Conservation (phyloP, 2,888 invertebrate genomes). For the Drosophila longiperda region DNA sequence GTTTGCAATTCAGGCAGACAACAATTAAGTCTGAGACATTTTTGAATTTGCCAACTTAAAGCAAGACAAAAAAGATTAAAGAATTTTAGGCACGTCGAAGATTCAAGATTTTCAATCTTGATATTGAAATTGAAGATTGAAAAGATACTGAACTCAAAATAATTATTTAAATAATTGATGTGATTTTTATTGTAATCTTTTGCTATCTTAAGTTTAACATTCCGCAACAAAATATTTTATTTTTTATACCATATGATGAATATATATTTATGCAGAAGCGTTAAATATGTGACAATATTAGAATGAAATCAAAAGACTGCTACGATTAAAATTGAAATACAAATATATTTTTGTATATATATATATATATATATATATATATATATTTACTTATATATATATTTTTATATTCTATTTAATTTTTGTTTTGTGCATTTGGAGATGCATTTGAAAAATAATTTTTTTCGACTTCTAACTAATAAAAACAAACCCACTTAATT, state of each 20-base stretch:
- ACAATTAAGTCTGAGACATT: not conserved
- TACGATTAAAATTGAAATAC: not conserved
- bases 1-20: not conserved
- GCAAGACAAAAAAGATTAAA: no score
- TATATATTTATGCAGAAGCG: not conserved
- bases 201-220: not conserved
- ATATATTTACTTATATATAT: not conserved
- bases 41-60: not conserved
- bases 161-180: fast-evolving
- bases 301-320: no score
- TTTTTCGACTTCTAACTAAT: not conserved
- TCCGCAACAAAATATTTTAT: not conserved
- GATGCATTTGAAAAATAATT: not conserved
- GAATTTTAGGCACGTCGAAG: not conserved
- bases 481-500: not conserved
- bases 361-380: no score
- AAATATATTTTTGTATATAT: not conserved
- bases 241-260: not conserved
- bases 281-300: no score
- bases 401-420: not conserved
- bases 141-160: not conserved
- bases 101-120: no score
- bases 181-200: not conserved
- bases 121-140: no score
- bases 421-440: not conserved